Evolutionary conservation across 2,797 vertebrate species (phyloP), one percentile per base, ranked within the genome.

Genomic region (Knipowitschia caucasica): DNA sequence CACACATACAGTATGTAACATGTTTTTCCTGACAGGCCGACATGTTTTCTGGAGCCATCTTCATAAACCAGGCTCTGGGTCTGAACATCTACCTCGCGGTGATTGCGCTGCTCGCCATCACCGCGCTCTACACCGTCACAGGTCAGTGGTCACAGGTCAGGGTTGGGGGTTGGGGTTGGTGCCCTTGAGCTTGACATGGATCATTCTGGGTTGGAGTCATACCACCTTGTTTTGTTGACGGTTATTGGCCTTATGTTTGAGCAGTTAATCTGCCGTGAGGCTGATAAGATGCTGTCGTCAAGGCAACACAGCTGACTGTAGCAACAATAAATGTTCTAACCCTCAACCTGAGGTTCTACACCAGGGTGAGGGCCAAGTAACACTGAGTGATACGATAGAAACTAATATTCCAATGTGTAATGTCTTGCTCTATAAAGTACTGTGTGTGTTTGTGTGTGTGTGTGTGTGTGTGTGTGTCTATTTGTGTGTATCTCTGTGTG

Each of bases 31-130:
- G 4, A 14, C 3, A 98, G 96, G 91, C 95, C 18, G 94, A 98
- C 67, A 94, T 99, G 83, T 98, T 96, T 64, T 95, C 96, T 1
- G 96, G 96, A 17, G 96, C 94, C 71, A 86, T 98, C 59, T 99
- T 99, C 56, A 98, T 98, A 76, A 91, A 94, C 55, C 81, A 92
- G 79, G 93, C 95, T 20, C 80, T 97, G 20, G 91, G 90, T 0
- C 39, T 96, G 57, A 92, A 99, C 33, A 92, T 99, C 49, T 98
- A 98, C 45, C 0, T 95, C 35, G 93, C 95, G 0, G 93, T 98
- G 42, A 21, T 96, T 24, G 64, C 91, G 12, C 86, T 99, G 21
- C 79, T 94, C 11, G 0, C 73, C 4, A 91, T 98, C 63, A 98
- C 95, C 0, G 94, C 92, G 5, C 67, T 98, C 38, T 98, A 96